Evolutionary conservation across 2,888 invertebrate genomes (phyloP), one percentile per base, ranked within the genome.

Genomic region (Andrena bicolor): DNA sequence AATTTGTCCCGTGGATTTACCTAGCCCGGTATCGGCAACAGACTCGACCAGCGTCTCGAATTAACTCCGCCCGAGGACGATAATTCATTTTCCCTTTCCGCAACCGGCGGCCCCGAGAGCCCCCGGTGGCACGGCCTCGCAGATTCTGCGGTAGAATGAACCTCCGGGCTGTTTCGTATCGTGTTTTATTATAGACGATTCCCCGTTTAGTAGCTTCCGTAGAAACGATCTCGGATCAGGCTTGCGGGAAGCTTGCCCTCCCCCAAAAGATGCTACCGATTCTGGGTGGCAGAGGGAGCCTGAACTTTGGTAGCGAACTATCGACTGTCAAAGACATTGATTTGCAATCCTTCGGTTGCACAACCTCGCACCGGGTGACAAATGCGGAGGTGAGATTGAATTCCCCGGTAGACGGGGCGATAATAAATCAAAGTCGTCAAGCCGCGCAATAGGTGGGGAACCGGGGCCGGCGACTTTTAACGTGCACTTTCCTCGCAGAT

Each of bases 1-100:
- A 63, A 78, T 78, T 78, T 56, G 32, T 48, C 53, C 16, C 48
- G 65, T 26, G 53, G 53, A 80, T 53, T 53, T 71, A 51, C n/a
- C 20, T 70, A 20, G 10, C 53, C 7, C 49, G 16, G 65, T 30
- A 32, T 49, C 32, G 51, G n/a, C 8, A 58, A 58, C 69, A 60
- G 48, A 58, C 56, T 63, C 78, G 6, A 8, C 8, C 41, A 30
- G 56, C 48, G 53, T 48, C 26, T 30, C 77, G 58, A 70, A 41
- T 70, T 70, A 70, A 48, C 30, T 70, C 49, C 32, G 16, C 28
- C 13, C 4, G 60, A 16, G 28, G 8, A 23, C 20, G 60, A 35
- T 58, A 56, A 48, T 65, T 58, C 64, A 56, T 49, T 48, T 66
- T 60, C 53, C 30, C 63, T 53, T 53, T 16, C 32, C 32, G 3